These are phyloP conservation scores for Corythaeola cristata DNA, from an alignment of 2,113 vertebrate genomes.

Conservation along the genomic window DNA sequence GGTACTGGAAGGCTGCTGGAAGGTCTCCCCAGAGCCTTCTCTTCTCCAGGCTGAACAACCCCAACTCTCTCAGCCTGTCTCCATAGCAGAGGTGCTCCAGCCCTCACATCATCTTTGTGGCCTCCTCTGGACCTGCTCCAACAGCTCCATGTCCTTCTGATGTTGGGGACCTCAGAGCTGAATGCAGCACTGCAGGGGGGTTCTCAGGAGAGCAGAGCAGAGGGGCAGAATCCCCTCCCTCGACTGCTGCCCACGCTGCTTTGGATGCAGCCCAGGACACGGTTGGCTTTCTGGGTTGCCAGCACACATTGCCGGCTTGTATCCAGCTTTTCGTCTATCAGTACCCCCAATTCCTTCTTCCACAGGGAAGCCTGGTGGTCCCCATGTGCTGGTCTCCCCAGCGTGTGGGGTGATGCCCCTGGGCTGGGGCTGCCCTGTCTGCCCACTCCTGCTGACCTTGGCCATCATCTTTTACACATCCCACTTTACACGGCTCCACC, in stretches of 20 bases:
- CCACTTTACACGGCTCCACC: accelerated
- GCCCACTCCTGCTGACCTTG: not conserved
- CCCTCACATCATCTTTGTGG: not conserved
- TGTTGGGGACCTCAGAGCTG: not conserved
- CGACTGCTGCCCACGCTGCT: accelerated
- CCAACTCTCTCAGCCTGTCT: not conserved
- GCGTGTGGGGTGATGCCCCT: not conserved
- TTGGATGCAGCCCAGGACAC: not conserved
- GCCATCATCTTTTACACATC: not conserved
- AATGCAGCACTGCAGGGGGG: not conserved
- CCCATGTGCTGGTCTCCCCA: not conserved
- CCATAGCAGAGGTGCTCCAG: not conserved
- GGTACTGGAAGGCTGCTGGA: accelerated
- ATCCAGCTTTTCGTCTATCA: not conserved
- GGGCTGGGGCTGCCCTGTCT: not conserved
- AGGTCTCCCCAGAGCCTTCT: not conserved
- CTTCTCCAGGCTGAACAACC: not conserved
- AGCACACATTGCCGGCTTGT: accelerated
- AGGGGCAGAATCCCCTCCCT: not conserved
- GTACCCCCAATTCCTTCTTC: not conserved
- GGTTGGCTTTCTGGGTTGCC: not conserved
- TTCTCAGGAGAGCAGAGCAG: not conserved
- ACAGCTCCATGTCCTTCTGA: not conserved
- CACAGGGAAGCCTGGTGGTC: not conserved
- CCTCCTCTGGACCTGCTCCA: not conserved